Conservation (phyloP, 2,888 invertebrate species). For the Linyphia triangularis region DNA sequence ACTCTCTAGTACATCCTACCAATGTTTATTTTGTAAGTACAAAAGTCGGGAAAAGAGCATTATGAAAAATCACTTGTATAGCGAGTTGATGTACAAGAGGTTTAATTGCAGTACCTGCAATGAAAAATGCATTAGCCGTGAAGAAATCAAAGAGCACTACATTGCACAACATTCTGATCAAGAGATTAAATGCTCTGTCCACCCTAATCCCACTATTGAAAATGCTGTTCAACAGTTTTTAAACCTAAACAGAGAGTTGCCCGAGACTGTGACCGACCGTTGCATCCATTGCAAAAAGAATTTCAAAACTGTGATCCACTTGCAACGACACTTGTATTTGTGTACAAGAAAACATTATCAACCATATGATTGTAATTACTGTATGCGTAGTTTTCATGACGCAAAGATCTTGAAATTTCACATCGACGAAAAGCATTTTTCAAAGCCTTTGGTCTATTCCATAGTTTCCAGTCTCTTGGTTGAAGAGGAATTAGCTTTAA, state of each 20-base stretch:
- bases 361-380: slow-evolving; percentile 48
- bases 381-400: not conserved
- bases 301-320: not conserved
- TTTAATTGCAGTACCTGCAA: slow-evolving; percentile 44
- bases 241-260: not conserved
- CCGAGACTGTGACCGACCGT: not conserved
- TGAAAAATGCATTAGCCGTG: slow-evolving; percentile 32
- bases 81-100: slow-evolving; percentile 52
- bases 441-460: not conserved
- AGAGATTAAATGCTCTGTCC: slow-evolving; percentile 30
- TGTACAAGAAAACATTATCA: slow-evolving; percentile 26
- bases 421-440: slow-evolving; percentile 35
- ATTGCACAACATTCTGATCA: not conserved
- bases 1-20: not conserved
- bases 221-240: slow-evolving; percentile 13
- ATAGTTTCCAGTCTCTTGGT: slow-evolving; percentile 13
- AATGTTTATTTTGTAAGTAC: slow-evolving; percentile 55
- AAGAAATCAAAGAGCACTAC: slow-evolving; percentile 38
- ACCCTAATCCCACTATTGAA: slow-evolving; percentile 34
- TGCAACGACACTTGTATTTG: slow-evolving; percentile 28
- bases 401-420: slow-evolving; percentile 47
- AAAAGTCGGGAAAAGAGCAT: slow-evolving; percentile 27
- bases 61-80: slow-evolving; percentile 64
- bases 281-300: slow-evolving; percentile 35
- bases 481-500: slow-evolving; percentile 21